Evolutionary conservation across 2,113 vertebrate genomes (phyloP), one percentile per base, ranked within the genome.

Genomic region (Collichthys lucidus): DNA sequence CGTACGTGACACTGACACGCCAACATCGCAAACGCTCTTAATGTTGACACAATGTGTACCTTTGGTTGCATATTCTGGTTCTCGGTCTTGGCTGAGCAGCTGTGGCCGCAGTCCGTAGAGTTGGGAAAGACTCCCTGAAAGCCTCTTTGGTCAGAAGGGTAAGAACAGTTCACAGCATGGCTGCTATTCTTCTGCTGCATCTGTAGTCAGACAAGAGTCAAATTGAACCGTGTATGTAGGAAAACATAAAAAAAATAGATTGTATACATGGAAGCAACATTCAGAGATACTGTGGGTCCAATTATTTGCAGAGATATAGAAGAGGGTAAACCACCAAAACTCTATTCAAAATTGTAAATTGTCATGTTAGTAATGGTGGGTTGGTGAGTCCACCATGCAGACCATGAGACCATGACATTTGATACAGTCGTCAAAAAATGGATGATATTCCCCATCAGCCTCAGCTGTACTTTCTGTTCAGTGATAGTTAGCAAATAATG

Each of bases 61-160:
- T 97, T 97, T 64, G 94, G 89, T 22, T 94, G 93, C 55, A 95
- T 77, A 20, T 79, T 80, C 57, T 93, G 90, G 86, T 86, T 95
- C 80, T 95, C 91, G 52, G 93, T 69, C 80, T 95, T 95, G 52
- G 92, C 14, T 20, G 89, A 85, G 20, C 80, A 70, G 40, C 91
- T 88, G 64, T 91, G 82, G 78, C 87, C 80, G 55, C 84, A 93
- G 1, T 96, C 95, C 7, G 92, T 29, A 0, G 90, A 85, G 88
- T 69, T 84, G 69, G 93, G 71, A 83, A 95, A 97, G 10, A 93
- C 19, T 2, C 92, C 82, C 64, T 93, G 95, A 68, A 95, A 84
- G 72, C 74, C 88, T 88, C 94, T 91, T 65, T 95, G 94, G 80
- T 93, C 93, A 0, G 95, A 74, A 9, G 95, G 90, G 68, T 95